Conservation (phyloP, 2,888 invertebrate species). For the Archaeoteleia sp. region DNA sequence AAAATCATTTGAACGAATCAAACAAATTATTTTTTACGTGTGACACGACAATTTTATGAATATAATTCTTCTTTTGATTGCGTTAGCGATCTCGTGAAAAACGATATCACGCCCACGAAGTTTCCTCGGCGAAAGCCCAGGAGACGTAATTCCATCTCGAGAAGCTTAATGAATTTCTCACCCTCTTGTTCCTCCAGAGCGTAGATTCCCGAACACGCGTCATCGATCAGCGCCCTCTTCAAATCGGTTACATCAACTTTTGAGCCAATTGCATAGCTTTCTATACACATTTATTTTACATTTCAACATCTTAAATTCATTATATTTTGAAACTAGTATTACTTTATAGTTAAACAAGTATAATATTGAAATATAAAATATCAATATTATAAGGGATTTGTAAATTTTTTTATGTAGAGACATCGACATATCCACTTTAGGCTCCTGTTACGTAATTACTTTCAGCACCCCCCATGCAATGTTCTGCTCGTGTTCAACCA, state of each 20-base stretch:
- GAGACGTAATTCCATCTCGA: conserved; percentile 36
- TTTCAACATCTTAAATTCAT: too few relatives aligned
- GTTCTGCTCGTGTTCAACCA: conserved; percentile 42
- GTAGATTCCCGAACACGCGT: conserved; percentile 13
- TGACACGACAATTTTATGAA: too few relatives aligned
- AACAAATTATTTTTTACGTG: too few relatives aligned
- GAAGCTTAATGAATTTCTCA: conserved; percentile 41
- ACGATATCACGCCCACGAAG: conserved; percentile 25
- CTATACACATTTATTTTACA: too few relatives aligned
- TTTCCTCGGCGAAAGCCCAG: conserved; percentile 12
- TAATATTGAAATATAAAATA: too few relatives aligned
- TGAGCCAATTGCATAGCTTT: conserved; percentile 26
- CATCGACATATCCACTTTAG: conserved; percentile 59
- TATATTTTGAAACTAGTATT: too few relatives aligned
- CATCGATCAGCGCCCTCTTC: conserved; percentile 34
- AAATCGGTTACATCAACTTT: conserved; percentile 21
- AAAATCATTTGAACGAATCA: too few relatives aligned
- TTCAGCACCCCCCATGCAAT: conserved; percentile 54
- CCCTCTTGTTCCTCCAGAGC: conserved; percentile 5
- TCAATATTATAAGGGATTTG: too few relatives aligned
- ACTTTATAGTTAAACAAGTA: too few relatives aligned
- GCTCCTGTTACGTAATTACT: conserved; percentile 63
- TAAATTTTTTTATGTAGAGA: conserved; percentile 23
- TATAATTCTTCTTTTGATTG: conserved; percentile 24
- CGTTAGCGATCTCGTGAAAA: conserved; percentile 17